phyloP scores from a whole-genome alignment of 2,113 vertebrate genomes.

The Pycnonotus jocosus region DNA sequence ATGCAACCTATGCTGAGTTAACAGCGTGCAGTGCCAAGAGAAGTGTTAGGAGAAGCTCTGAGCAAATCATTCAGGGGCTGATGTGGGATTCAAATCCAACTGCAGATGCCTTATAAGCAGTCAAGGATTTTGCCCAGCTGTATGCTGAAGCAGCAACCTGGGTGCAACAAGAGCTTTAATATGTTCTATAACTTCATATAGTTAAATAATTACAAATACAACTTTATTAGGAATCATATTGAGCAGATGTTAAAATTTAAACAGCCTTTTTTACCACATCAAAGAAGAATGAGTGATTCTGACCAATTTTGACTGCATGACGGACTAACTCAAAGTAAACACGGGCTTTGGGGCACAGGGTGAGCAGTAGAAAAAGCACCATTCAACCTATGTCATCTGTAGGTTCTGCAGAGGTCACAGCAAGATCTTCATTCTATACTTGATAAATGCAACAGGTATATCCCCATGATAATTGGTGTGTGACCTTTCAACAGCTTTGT shows the following conservation, averaged over 20 bases:
- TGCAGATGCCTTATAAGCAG: background rate
- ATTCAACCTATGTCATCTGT: background rate
- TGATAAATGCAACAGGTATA: background rate
- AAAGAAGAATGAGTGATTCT: background rate
- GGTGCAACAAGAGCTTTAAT: background rate
- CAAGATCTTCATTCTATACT: background rate
- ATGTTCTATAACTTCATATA: background rate
- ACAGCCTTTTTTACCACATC: background rate
- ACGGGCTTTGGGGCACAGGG: background rate
- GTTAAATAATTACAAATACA: background rate
- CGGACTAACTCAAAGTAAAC: background rate
- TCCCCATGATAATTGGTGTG: background rate
- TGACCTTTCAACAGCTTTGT: background rate
- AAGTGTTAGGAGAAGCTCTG: constrained; percentile 10
- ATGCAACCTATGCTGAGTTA: background rate
- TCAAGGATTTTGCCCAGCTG: background rate
- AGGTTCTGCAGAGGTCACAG: background rate
- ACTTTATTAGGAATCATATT: background rate
- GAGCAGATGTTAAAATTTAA: background rate
- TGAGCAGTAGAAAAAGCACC: background rate
- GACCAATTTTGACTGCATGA: background rate
- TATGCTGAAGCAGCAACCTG: background rate
- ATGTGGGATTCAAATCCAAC: background rate
- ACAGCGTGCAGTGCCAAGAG: background rate
- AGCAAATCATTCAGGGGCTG: background rate